Evolutionary conservation across 2,797 vertebrate genomes (phyloP).

Genomic region (Malacoctenus gilli): DNA sequence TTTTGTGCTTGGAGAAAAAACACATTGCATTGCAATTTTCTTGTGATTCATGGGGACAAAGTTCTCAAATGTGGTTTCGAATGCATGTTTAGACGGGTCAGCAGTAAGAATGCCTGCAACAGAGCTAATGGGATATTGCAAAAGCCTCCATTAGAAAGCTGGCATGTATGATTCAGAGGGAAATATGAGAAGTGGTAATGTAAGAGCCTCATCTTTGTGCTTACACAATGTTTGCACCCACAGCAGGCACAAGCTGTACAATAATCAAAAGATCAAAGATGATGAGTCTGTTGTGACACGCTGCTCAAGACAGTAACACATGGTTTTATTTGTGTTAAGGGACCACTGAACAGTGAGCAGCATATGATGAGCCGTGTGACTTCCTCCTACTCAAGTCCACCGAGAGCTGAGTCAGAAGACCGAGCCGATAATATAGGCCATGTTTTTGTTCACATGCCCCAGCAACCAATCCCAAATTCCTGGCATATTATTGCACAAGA

Average conservation of each 20-base stretch:
- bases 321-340: slow-evolving; percentile 12
- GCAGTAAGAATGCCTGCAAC: slow-evolving; percentile 6
- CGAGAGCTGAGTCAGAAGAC: slow-evolving; percentile 64
- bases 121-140: slow-evolving; percentile 24
- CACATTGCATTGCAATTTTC: no score
- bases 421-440: slow-evolving; percentile 37
- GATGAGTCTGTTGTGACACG: slow-evolving; percentile 33
- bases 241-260: slow-evolving; percentile 25
- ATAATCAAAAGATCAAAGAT: slow-evolving; percentile 5
- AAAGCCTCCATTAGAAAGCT: slow-evolving; percentile 19
- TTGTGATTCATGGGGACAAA: background rate
- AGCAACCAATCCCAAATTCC: slow-evolving; percentile 64
- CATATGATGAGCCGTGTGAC: slow-evolving; percentile 57
- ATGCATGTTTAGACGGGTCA: slow-evolving; percentile 1
- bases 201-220: slow-evolving; percentile 15
- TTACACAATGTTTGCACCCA: slow-evolving; percentile 54
- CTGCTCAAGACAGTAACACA: slow-evolving; percentile 8
- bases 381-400: slow-evolving; percentile 52
- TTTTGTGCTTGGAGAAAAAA: no score
- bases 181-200: slow-evolving; percentile 44
- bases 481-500: slow-evolving; percentile 55
- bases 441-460: slow-evolving; percentile 58
- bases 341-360: slow-evolving; percentile 22
- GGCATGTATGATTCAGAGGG: slow-evolving; percentile 3
- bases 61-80: slow-evolving; percentile 11